Base-by-base conservation (phyloP, 2,797 vertebrate species). In the Molossus alvarezi region DNA sequence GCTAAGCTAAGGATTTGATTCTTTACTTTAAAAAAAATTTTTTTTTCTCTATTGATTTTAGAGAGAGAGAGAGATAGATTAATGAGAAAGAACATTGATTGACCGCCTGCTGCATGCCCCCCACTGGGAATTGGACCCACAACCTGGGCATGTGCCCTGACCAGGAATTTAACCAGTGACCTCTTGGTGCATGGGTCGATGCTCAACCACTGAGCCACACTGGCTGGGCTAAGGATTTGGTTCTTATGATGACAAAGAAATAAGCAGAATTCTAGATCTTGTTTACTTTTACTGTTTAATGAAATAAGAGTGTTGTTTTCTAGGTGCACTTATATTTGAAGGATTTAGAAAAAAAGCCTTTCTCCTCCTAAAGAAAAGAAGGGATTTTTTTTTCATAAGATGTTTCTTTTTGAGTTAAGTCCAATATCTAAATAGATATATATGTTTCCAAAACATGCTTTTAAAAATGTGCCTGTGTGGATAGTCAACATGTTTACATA, bases 361-460 rank as follows among this genome's bases (percentile, higher is more conserved):
- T 92, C 90, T 71, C 58, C 55, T 62, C 27, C 20, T 67, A 33
- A 57, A 62, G 88, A 90, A 83, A 69, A 17, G 29, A 79, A 64
- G 25, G 14, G 5, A 0, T 76, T 86, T 91, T 57, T 33, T 90
- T 92, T 62, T 41, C 2, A 3, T 73, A 79, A 75, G 88, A 51
- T 65, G 15, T 23, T 72, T 6, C 9, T 67, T 87, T 94, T 69
- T 33, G 27, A 60, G 4, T 88, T 91, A 93, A 95, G 25, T 83
- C 58, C 37, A 84, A 0, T 41, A 18, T 94, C 37, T 94, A 65
- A 76, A 75, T 80, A 86, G 37, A 48, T 82, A 23, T 33, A 2
- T 89, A 57, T 73, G 13, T 75, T 87, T 93, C 51, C 77, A 72
- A 96, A 91, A 77, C 45, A 60, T 87, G 27, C 41, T 75, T 80